phyloP scores from a whole-genome alignment of 2,888 invertebrate genomes.

The Macropis europaea region DNA sequence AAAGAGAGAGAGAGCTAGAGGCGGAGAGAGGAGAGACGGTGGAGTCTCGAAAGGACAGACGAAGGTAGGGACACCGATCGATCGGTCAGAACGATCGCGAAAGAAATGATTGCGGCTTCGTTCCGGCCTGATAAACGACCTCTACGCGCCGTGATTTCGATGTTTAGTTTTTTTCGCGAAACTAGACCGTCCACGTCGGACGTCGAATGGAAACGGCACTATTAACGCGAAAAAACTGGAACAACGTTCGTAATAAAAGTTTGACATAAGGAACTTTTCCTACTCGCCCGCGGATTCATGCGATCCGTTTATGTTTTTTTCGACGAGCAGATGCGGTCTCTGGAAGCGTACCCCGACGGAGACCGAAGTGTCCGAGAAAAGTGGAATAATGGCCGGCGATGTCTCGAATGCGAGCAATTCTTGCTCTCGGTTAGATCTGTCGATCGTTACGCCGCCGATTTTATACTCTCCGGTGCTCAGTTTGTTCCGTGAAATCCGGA shows the following conservation, averaged over 20 bases:
- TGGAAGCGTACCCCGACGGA: background rate
- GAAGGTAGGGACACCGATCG: conserved; percentile 54
- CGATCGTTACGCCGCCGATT: too few species aligned
- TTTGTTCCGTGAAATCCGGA: too few species aligned
- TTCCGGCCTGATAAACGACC: conserved; percentile 64
- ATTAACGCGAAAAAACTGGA: conserved; percentile 23
- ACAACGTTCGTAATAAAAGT: conserved; percentile 28
- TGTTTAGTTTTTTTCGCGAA: conserved; percentile 13
- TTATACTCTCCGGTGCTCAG: too few species aligned
- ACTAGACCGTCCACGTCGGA: background rate
- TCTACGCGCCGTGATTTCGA: conserved; percentile 25
- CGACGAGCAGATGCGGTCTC: background rate
- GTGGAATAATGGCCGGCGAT: background rate
- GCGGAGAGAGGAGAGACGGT: background rate
- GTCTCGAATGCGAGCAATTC: background rate
- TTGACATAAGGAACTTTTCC: conserved; percentile 4
- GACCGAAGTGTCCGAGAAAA: background rate
- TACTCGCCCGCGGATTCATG: too few species aligned
- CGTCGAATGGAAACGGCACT: background rate
- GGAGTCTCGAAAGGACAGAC: conserved; percentile 13
- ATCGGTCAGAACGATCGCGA: conserved; percentile 65
- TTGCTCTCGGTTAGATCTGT: too few species aligned
- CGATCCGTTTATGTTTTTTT: conserved; percentile 13
- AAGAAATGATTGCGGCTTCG: conserved; percentile 67
- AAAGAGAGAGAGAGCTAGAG: background rate